phyloP scores from a whole-genome alignment of 1,140 invertebrate species.

The Mactra quadrangularis region DNA sequence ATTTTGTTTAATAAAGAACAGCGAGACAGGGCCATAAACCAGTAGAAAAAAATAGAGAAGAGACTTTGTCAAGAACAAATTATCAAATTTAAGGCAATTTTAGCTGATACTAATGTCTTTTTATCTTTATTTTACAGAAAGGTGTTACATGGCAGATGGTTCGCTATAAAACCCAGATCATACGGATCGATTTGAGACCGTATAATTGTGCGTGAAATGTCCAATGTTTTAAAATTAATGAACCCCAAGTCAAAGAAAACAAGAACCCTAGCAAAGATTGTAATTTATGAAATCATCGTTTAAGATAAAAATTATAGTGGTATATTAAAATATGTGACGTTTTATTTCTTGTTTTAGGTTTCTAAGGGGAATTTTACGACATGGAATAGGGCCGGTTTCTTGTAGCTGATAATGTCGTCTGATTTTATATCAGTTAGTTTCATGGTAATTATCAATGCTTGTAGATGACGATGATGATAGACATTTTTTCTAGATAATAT shows the following conservation, averaged over 20 bases:
- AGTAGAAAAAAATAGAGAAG: not conserved
- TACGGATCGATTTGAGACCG: conserved; percentile 23
- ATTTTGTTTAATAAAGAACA: conserved; percentile 22
- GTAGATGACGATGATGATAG: too few species aligned
- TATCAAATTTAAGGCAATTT: conserved; percentile 22
- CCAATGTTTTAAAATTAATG: conserved; percentile 21
- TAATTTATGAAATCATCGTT: too few species aligned
- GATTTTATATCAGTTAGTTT: too few species aligned
- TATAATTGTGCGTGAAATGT: conserved; percentile 49
- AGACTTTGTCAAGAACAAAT: conserved; percentile 14
- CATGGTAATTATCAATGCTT: too few species aligned
- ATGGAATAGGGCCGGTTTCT: too few species aligned
- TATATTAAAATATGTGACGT: too few species aligned
- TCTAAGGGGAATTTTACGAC: too few species aligned
- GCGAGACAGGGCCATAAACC: conserved; percentile 12
- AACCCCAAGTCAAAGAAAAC: not conserved
- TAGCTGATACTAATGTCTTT: not conserved
- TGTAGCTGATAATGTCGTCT: too few species aligned
- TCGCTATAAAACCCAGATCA: not conserved
- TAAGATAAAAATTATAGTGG: too few species aligned
- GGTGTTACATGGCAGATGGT: conserved; percentile 56
- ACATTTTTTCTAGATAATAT: too few species aligned
- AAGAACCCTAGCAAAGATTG: too few species aligned
- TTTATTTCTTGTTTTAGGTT: too few species aligned
- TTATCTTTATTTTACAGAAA: conserved; percentile 11